Evolutionary conservation across 2,113 vertebrate genomes (phyloP).

Genomic region (Tapirus terrestris): DNA sequence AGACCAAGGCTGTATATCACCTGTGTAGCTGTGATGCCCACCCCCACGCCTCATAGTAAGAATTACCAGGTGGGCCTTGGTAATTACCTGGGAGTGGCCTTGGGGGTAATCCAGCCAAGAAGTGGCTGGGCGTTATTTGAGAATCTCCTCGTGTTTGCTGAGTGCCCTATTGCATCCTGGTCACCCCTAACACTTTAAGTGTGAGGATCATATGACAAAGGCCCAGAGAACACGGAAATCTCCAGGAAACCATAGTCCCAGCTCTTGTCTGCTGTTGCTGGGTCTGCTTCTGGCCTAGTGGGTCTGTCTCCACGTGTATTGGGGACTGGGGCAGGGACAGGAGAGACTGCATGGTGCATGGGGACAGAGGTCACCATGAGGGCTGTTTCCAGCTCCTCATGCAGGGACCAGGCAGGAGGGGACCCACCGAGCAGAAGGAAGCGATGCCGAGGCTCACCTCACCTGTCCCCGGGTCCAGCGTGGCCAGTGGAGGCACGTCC

Average conservation of each 20-base stretch:
- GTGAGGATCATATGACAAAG: neutral
- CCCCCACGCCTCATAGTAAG: neutral
- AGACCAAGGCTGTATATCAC: neutral
- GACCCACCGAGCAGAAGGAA: neutral
- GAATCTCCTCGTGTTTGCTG: neutral
- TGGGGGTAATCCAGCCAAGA: neutral
- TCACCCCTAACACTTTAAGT: neutral
- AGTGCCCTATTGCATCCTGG: neutral
- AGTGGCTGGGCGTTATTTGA: neutral
- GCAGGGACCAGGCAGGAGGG: neutral
- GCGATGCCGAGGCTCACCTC: neutral
- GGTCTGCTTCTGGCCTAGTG: neutral
- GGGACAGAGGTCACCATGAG: neutral
- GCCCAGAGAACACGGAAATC: neutral
- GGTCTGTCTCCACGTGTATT: neutral
- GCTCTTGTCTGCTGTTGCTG: neutral
- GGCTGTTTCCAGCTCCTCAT: neutral
- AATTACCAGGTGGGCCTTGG: neutral
- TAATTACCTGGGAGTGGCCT: neutral
- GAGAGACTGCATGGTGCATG: neutral
- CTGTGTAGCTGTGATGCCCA: neutral
- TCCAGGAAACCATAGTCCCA: neutral
- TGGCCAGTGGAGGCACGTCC: rapidly evolving
- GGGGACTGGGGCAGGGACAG: rapidly evolving
- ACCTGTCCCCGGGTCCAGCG: neutral